phyloP scores from a whole-genome alignment of 1,140 invertebrate genomes.

The Wiebesia pumilae region DNA sequence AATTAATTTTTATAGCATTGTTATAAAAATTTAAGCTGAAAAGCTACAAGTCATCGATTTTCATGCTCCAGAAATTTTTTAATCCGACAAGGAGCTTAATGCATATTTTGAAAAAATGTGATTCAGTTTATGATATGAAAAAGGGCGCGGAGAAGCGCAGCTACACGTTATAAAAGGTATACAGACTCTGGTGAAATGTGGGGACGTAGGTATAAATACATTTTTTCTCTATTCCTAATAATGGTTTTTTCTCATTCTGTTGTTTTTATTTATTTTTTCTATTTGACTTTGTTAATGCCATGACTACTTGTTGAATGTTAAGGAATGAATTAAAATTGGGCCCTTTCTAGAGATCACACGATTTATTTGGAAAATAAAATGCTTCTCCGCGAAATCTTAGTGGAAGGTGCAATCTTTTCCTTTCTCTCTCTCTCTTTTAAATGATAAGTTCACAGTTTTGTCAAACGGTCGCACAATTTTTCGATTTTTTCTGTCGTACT shows the following conservation, averaged over 20 bases:
- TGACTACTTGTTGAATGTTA: slow-evolving; percentile 21
- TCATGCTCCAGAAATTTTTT: slow-evolving; percentile 30
- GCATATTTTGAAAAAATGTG: slow-evolving; percentile 24
- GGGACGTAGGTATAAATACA: slow-evolving; percentile 8
- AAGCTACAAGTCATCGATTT: slow-evolving; percentile 34
- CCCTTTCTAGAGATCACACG: not conserved
- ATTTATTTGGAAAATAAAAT: slow-evolving; percentile 30
- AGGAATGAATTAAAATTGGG: slow-evolving; percentile 31
- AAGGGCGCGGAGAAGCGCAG: slow-evolving; percentile 35
- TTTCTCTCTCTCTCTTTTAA: slow-evolving; percentile 32
- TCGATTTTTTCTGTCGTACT: too few relatives aligned
- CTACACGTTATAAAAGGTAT: slow-evolving; percentile 26
- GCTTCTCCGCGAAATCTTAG: slow-evolving; percentile 43
- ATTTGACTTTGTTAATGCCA: not conserved
- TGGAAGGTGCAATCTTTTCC: slow-evolving; percentile 39
- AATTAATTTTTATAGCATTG: slow-evolving; percentile 26
- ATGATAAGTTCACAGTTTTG: not conserved
- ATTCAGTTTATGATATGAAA: slow-evolving; percentile 30
- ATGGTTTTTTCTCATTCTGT: slow-evolving; percentile 9
- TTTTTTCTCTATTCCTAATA: slow-evolving; percentile 30
- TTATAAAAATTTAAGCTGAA: slow-evolving; percentile 9
- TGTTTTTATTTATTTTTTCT: slow-evolving; percentile 12
- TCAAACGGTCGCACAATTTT: too few relatives aligned
- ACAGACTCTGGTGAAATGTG: slow-evolving; percentile 40
- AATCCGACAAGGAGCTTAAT: slow-evolving; percentile 31